Percentiles rank a stretch among this genome's conserved stretches.
phyloP scores from a whole-genome alignment of 2,797 vertebrate genomes.

The Gymnopithys bicolor region DNA sequence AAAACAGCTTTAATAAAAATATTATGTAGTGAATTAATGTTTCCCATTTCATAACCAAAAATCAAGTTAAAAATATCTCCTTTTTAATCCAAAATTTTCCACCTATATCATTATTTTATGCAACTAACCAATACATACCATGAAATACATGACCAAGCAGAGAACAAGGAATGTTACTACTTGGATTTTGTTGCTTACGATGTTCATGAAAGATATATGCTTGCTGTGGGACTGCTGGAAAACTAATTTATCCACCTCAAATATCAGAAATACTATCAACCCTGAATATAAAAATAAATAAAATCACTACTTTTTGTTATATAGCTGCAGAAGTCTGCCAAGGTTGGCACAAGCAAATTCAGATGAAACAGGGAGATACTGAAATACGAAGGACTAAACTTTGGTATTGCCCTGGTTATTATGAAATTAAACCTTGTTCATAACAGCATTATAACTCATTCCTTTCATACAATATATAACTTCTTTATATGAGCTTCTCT shows the following conservation, averaged over 20 bases:
- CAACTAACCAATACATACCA: neutral
- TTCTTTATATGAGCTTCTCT: slow-evolving; percentile 7
- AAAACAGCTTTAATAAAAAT: neutral
- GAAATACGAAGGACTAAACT: neutral
- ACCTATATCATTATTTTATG: neutral
- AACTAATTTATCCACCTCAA: neutral
- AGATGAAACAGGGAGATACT: neutral
- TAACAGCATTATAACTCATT: neutral
- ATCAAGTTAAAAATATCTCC: neutral
- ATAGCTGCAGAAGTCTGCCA: neutral
- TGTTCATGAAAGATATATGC: neutral
- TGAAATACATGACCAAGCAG: neutral
- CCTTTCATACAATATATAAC: slow-evolving; percentile 8
- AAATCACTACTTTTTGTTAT: neutral
- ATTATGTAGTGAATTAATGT: neutral
- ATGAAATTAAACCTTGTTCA: neutral
- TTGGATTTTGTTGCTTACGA: neutral
- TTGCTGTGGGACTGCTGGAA: neutral
- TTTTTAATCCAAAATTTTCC: neutral
- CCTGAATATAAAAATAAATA: neutral
- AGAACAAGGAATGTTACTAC: neutral
- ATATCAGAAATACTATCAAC: neutral
- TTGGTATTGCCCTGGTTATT: neutral
- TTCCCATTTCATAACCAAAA: neutral
- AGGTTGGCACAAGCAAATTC: neutral